Base-by-base conservation (phyloP, 64 coral and sea anemone species). In the Trachythela sp. region DNA sequence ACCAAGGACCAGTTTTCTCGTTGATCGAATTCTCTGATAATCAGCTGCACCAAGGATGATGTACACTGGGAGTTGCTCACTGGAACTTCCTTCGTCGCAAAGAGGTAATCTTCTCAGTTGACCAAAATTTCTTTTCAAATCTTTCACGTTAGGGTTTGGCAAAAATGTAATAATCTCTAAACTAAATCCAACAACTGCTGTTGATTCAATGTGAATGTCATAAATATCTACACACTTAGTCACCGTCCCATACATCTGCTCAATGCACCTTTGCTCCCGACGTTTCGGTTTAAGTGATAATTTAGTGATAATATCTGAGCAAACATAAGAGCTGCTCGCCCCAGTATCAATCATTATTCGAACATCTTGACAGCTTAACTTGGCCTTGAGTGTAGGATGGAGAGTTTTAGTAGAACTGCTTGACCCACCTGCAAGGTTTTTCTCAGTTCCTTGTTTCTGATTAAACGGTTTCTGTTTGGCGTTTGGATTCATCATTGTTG, bases 11-110 rank as follows among this genome's bases (percentile, higher is more conserved):
- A 35, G 22, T 76, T 59, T 48, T 36, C 71, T 20, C 22, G 68
- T 72, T 10, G 1, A 1, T 26, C 26, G 17, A 1, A 72, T 72
- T 13, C 33, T 27, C 68, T 72, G 68, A 35, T 72, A 72, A 35
- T 72, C 68, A 72, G 68, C n/a, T n/a, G n/a, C n/a, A n/a, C n/a
- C n/a, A n/a, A n/a, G n/a, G n/a, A n/a, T n/a, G n/a, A n/a, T n/a
- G 17, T 2, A 26, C 18, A 95, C 86, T 0, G 83, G 94, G 13
- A 96, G 67, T 37, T 40, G 51, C 8, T 91, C 89, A 54, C n/a
- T 35, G 2, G 36, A 67, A 64, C 26, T 7, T 67, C 51, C n/a
- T 70, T 84, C 84, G 70, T 64, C 27, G 64, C 83, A 30, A 70
- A 34, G 37, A 24, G 48, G 85, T 85, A 31, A 92, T 36, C 32